phyloP scores from a whole-genome alignment of 1,140 invertebrate genomes.

The Brachionus paranguensis region DNA sequence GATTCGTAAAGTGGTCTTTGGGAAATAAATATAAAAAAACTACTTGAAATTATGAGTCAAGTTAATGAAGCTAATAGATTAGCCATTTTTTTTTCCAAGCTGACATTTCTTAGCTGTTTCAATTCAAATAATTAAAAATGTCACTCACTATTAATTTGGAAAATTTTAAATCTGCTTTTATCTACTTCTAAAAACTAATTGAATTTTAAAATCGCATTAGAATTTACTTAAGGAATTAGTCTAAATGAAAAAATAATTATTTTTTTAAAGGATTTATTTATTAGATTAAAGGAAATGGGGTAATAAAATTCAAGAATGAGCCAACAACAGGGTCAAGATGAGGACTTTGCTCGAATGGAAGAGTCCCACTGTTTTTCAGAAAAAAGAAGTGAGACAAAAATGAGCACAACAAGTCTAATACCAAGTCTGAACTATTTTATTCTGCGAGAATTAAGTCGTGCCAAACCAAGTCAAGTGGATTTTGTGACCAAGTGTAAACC shows the following conservation, averaged over 20 bases:
- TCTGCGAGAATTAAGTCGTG: not conserved
- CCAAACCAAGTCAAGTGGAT: not conserved
- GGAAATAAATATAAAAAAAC: not conserved
- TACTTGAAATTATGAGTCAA: not conserved
- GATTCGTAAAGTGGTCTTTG: not conserved
- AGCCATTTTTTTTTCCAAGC: not conserved
- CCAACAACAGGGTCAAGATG: not conserved
- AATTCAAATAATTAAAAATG: not conserved
- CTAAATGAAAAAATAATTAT: not conserved
- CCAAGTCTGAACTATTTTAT: conserved; percentile 17
- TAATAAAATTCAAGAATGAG: not conserved
- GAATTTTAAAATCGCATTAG: not conserved
- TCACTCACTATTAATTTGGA: not conserved
- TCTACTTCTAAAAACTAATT: not conserved
- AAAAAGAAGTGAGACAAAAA: not conserved
- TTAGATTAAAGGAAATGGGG: not conserved
- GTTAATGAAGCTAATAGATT: not conserved
- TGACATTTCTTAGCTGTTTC: not conserved
- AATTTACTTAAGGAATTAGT: not conserved
- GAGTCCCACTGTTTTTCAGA: too few species aligned
- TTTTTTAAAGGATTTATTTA: not conserved
- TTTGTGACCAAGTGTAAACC: not conserved
- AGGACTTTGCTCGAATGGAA: not conserved
- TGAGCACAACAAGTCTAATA: not conserved
- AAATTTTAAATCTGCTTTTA: not conserved